Percentiles rank a stretch among this genome's conserved stretches.
phyloP scores from a whole-genome alignment of 2,113 vertebrate species.

The Callipepla squamata region DNA sequence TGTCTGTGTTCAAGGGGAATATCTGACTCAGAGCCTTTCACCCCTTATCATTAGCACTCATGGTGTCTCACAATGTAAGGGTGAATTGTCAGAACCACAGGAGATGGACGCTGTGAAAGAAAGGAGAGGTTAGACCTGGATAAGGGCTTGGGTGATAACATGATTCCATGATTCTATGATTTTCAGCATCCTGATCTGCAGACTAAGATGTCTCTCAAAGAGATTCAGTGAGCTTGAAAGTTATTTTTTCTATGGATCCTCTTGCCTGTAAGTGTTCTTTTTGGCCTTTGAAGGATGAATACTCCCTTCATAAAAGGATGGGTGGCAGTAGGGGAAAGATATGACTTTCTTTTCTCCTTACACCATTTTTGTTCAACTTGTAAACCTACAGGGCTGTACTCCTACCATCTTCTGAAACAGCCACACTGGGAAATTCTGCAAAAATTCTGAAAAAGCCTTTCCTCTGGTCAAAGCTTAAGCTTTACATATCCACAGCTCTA shows the following conservation, averaged over 20 bases:
- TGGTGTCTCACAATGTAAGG: neutral
- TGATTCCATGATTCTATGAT: no score
- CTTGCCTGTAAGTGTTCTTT: slow-evolving; percentile 16
- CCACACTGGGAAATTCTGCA: neutral
- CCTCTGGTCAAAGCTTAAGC: neutral
- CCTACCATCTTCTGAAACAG: neutral
- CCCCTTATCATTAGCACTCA: neutral
- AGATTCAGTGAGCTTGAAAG: slow-evolving; percentile 24
- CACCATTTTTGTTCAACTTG: neutral
- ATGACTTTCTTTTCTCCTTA: neutral
- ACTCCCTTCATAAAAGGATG: slow-evolving; percentile 7
- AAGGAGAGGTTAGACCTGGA: neutral
- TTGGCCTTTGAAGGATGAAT: slow-evolving; percentile 44
- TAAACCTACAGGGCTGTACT: neutral
- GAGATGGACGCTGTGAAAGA: no score
- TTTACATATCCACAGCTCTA: neutral
- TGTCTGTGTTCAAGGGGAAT: neutral
- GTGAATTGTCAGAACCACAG: neutral
- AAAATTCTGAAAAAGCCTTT: neutral
- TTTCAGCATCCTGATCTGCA: neutral
- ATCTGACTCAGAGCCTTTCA: neutral
- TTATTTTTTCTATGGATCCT: slow-evolving; percentile 12
- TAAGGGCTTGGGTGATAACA: neutral
- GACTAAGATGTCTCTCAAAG: neutral
- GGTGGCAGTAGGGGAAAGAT: neutral